phyloP scores from a whole-genome alignment of 2,797 vertebrate species.

The Catostomus latipinnis region DNA sequence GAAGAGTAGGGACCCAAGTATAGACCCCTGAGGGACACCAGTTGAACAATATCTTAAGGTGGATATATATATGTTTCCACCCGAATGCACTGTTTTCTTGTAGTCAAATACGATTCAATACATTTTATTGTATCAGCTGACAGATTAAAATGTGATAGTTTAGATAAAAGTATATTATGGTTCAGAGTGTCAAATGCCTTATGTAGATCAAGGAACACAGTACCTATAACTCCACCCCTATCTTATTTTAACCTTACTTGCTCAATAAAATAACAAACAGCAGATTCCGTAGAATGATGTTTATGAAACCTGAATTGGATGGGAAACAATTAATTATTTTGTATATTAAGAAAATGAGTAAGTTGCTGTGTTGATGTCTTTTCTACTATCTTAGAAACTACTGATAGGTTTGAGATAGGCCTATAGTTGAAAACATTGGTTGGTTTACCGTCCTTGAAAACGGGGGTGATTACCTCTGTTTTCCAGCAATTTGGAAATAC shows the following conservation, averaged over 20 bases:
- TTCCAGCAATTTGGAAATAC: too few relatives aligned
- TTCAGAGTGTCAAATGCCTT: neutral
- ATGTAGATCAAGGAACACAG: neutral
- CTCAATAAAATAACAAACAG: too few relatives aligned
- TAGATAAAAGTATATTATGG: neutral
- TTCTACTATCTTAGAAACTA: too few relatives aligned
- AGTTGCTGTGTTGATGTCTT: too few relatives aligned
- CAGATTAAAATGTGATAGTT: neutral
- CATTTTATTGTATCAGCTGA: neutral
- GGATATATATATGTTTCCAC: neutral
- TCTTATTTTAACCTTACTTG: neutral
- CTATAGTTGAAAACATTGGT: too few relatives aligned
- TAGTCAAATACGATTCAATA: neutral
- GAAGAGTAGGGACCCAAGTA: neutral
- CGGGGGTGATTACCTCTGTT: too few relatives aligned
- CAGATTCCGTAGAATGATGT: too few relatives aligned
- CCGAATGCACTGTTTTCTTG: neutral
- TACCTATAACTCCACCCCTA: neutral
- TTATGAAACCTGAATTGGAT: neutral
- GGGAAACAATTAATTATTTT: neutral
- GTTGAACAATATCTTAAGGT: neutral
- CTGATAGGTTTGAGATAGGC: too few relatives aligned
- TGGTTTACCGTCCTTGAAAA: too few relatives aligned
- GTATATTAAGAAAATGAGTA: neutral
- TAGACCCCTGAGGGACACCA: neutral